Evolutionary conservation across 2,797 vertebrate genomes (phyloP).

Genomic region (Buphagus erythrorhynchus): DNA sequence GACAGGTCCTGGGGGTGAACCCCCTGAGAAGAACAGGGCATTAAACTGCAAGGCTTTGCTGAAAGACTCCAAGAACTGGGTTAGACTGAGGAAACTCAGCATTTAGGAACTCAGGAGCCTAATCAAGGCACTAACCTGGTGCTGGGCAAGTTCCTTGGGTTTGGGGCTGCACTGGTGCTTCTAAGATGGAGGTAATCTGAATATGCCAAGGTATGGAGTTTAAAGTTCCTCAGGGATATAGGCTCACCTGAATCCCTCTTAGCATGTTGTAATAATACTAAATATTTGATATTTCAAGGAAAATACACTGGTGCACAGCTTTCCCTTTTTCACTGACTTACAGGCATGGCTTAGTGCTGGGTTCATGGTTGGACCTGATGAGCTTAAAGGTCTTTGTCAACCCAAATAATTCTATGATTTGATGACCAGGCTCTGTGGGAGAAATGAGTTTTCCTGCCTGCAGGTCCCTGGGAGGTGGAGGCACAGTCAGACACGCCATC

Average conservation of each 20-base stretch:
- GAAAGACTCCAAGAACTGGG: neutral
- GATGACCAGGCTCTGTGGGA: neutral
- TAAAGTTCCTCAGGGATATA: neutral
- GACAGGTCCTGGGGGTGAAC: neutral
- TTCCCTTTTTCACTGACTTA: neutral
- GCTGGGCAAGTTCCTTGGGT: neutral
- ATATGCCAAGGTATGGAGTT: neutral
- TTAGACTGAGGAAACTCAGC: neutral
- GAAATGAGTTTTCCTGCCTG: neutral
- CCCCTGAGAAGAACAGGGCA: neutral
- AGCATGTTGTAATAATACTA: neutral
- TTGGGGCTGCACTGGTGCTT: neutral
- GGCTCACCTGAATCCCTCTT: neutral
- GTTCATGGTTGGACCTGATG: neutral
- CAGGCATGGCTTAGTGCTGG: fast-evolving
- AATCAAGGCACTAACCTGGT: neutral
- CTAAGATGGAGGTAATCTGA: neutral
- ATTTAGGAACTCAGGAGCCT: neutral
- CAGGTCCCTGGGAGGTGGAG: neutral
- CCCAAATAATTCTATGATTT: neutral
- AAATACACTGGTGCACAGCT: neutral
- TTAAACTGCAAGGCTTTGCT: neutral
- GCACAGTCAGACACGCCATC: neutral
- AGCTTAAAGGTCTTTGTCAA: neutral
- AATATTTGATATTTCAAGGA: neutral